These are phyloP conservation scores for Glyptemys insculpta DNA, from an alignment of 2,797 vertebrate genomes.

Conservation along the genomic window DNA sequence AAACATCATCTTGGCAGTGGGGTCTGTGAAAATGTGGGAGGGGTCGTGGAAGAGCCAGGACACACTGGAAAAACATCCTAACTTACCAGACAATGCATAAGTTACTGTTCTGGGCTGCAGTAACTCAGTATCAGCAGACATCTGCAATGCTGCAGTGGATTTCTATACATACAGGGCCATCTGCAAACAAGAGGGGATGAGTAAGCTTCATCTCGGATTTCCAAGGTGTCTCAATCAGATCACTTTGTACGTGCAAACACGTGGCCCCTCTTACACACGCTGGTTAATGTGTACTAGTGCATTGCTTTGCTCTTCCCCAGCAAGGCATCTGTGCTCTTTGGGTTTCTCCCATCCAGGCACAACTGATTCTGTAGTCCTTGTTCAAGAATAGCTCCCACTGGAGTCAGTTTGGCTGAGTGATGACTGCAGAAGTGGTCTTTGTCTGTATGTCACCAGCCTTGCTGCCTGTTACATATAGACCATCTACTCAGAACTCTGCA, in stretches of 20 bases:
- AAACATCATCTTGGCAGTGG: rapidly evolving
- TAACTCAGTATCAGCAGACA: neutral
- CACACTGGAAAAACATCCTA: neutral
- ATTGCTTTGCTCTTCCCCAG: slow-evolving; percentile 32
- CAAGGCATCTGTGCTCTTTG: slow-evolving; percentile 58
- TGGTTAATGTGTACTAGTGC: slow-evolving; percentile 55
- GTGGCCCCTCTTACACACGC: slow-evolving; percentile 34
- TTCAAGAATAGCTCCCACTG: neutral
- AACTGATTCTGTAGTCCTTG: slow-evolving; percentile 10
- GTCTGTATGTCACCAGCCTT: slow-evolving; percentile 33
- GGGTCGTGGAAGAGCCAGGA: neutral
- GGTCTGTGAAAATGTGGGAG: neutral
- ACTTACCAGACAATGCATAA: neutral
- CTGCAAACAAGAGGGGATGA: slow-evolving; percentile 18
- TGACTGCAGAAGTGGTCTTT: neutral
- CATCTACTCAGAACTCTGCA: neutral
- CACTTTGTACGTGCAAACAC: slow-evolving; percentile 57
- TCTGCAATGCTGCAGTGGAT: slow-evolving; percentile 23
- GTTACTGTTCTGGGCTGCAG: neutral
- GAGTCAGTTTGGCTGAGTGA: rapidly evolving
- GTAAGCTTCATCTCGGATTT: neutral
- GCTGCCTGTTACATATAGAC: rapidly evolving
- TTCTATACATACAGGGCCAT: slow-evolving; percentile 49
- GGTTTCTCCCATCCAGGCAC: neutral
- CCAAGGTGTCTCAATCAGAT: slow-evolving; percentile 46